A percentile compares a stretch with the other conserved stretches of the same genome.
These are phyloP conservation scores for Sicus ferrugineus DNA, from an alignment of 2,888 invertebrate genomes.

Conservation along the genomic window DNA sequence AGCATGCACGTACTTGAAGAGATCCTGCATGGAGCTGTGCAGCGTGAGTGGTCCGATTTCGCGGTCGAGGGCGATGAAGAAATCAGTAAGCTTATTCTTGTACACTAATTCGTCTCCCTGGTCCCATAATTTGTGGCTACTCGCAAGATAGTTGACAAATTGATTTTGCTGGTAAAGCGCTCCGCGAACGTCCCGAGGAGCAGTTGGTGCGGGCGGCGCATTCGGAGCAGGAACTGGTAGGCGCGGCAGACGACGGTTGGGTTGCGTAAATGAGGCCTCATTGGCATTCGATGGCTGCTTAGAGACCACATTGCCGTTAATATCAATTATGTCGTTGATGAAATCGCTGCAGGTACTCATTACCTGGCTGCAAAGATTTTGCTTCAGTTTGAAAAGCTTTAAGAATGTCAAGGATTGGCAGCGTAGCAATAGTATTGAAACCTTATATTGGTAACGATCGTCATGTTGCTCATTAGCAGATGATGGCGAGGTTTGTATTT, in stretches of 20 bases:
- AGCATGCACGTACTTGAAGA: conserved; percentile 81
- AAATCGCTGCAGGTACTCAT: conserved; percentile 79
- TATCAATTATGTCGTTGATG: conserved; percentile 71
- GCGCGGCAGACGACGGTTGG: conserved; percentile 38
- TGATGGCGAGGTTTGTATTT: conserved; percentile 68
- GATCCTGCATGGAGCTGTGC: conserved; percentile 86
- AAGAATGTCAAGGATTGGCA: conserved; percentile 89
- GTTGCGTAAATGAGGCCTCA: conserved; percentile 73
- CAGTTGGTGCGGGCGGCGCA: conserved; percentile 64
- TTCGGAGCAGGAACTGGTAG: conserved; percentile 66
- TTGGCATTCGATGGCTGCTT: conserved; percentile 89
- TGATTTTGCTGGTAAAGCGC: conserved; percentile 83
- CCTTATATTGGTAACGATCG: conserved; percentile 72
- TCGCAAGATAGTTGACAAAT: conserved; percentile 80
- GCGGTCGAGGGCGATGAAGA: conserved; percentile 88
- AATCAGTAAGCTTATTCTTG: conserved; percentile 81
- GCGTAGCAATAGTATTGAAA: conserved; percentile 81
- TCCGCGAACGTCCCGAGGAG: conserved; percentile 72
- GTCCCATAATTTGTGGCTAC: conserved; percentile 91
- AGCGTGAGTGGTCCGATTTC: conserved; percentile 86
- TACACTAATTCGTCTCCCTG: conserved; percentile 83
- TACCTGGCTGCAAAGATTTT: conserved; percentile 79
- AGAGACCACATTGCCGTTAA: conserved; percentile 74
- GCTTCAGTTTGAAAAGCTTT: conserved; percentile 87
- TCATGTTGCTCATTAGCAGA: conserved; percentile 67